Base-by-base conservation (phyloP, 53 echinoderm and acorn worm genomes). In the Patiria pectinifera region DNA sequence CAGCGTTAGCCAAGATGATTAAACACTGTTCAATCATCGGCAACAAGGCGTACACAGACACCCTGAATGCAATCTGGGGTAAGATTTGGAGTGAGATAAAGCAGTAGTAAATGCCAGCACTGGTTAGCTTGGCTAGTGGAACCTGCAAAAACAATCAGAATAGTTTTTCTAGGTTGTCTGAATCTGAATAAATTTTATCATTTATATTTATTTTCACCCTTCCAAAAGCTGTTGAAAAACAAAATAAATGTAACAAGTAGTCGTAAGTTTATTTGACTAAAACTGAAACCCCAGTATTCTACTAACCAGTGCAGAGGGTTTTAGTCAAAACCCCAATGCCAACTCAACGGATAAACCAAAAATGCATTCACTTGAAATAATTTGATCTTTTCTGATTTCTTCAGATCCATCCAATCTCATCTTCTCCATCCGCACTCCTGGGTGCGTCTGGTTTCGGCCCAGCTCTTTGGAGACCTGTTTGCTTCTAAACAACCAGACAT, bases 391-490 rank as follows among this genome's bases (percentile, higher is more conserved):
- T 81, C 23, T 35, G 47, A 0, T 89, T 74, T 5, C 21, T 12
- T 23, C 89, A 98, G 98, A 76, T 98, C 96, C 22, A 61, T 95
- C 74, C 94, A 99, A 43, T 87, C 88, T 11, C 99, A 97, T 24
- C 89, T 99, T 3, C 93, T 99, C 2, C 99, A 99, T 58, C 97
- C 96, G 22, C 99, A 97, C 79, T 61, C 96, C 59, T 97, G 99
- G 99, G 91, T 97, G 9, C 92, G 99, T 80, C 91, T 97, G n/a
- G 87, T 94, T 66, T 87, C 96, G 13, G 93, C 95, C 62, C 95
- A 97, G 76, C 97, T 99, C 69, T 97, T 94, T 46, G 99, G 99
- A 10, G 93, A 96, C 62, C 95, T 99, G 62, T 97, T 97, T 84
- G 95, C 97, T 43, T 53, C 96, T 25, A 96, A 94, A 92, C 96